These are phyloP conservation scores for Xyrichtys novacula DNA, from an alignment of 2,797 vertebrate genomes.

Conservation along the genomic window DNA sequence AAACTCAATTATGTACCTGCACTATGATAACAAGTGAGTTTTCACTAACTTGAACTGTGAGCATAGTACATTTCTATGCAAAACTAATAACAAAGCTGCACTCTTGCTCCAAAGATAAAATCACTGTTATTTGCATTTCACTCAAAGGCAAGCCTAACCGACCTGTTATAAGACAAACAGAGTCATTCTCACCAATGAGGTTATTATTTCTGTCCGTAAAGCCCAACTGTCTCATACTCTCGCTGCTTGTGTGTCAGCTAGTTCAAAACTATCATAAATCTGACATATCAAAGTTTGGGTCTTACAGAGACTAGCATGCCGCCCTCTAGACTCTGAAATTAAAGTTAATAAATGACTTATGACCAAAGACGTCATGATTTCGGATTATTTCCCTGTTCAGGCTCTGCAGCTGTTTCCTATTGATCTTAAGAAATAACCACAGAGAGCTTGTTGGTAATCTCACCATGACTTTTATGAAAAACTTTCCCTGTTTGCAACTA, in stretches of 20 bases:
- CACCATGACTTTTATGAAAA: too few relatives aligned
- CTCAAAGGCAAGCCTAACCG: not conserved
- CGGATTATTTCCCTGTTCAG: not conserved
- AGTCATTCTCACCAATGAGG: not conserved
- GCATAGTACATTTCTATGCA: not conserved
- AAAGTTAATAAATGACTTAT: slow-evolving; percentile 25
- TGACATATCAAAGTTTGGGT: slow-evolving; percentile 27
- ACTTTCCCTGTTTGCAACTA: too few relatives aligned
- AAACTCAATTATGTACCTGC: not conserved
- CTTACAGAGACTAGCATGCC: not conserved
- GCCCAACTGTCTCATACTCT: not conserved
- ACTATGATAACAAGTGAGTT: not conserved
- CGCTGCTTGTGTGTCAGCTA: not conserved
- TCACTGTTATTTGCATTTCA: not conserved
- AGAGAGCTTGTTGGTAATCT: too few relatives aligned
- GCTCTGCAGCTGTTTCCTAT: not conserved
- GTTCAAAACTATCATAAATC: not conserved
- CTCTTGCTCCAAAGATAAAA: not conserved
- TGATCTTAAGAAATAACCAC: too few relatives aligned
- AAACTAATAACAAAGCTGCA: not conserved
- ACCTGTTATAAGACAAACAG: not conserved
- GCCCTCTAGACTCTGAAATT: slow-evolving; percentile 1
- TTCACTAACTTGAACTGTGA: not conserved
- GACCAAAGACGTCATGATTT: not conserved
- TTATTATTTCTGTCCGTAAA: not conserved